These are phyloP conservation scores for Platycheirus rosarum DNA, from an alignment of 2,888 invertebrate genomes.

Conservation along the genomic window DNA sequence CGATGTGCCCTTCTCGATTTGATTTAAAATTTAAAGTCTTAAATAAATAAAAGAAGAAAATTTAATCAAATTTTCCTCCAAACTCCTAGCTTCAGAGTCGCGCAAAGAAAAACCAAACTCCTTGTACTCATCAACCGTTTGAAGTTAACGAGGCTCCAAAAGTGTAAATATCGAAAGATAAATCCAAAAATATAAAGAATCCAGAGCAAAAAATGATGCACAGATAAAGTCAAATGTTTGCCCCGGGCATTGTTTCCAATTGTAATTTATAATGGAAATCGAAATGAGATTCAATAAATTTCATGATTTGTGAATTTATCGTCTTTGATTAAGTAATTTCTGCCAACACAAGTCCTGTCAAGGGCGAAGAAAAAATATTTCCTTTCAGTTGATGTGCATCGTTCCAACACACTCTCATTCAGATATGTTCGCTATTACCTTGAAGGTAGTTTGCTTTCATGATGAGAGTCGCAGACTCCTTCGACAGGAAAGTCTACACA, in stretches of 20 bases:
- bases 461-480: too few relatives aligned
- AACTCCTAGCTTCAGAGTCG: not conserved
- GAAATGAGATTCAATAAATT: conserved; percentile 44
- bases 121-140: conserved; percentile 6
- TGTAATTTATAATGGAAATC: conserved; percentile 28
- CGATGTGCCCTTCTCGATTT: not conserved
- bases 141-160: conserved; percentile 24
- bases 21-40: not conserved
- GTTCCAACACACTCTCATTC: not conserved
- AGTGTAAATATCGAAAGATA: not conserved
- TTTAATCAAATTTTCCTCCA: not conserved
- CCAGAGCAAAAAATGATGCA: conserved; percentile 9
- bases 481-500: too few relatives aligned
- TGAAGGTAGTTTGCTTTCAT: not conserved
- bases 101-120: not conserved
- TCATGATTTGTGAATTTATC: conserved; percentile 30
- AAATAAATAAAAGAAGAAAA: conserved; percentile 6
- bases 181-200: not conserved
- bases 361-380: conserved; percentile 41
- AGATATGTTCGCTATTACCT: not conserved
- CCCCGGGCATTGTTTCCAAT: conserved; percentile 14
- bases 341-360: conserved; percentile 8
- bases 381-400: conserved; percentile 14
- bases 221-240: conserved; percentile 34
- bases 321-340: conserved; percentile 30